Conservation (phyloP, 2,797 vertebrate genomes). For the Pteronotus mesoamericanus region DNA sequence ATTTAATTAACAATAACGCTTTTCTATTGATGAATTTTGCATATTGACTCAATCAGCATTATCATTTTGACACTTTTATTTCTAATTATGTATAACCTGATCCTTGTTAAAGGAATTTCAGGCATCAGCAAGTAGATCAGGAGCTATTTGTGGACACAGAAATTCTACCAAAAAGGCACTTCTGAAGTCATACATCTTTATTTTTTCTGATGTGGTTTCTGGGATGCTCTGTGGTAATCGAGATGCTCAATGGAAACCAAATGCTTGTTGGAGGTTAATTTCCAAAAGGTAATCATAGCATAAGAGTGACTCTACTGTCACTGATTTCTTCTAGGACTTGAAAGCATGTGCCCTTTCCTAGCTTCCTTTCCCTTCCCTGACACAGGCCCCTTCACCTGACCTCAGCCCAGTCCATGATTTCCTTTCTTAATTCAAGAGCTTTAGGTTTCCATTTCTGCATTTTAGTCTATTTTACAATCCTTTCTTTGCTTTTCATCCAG, state of each 20-base stretch:
- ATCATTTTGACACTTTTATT: conserved; percentile 56
- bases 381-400: background rate
- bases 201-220: background rate
- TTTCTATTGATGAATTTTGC: conserved; percentile 49
- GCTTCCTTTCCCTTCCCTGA: too few relatives aligned
- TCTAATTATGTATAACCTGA: conserved; percentile 46
- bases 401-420: background rate
- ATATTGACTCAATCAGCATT: conserved; percentile 46
- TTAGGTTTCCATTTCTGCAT: background rate
- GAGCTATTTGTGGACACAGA: background rate
- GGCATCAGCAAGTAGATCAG: conserved; percentile 24
- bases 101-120: conserved; percentile 46
- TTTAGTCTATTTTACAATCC: background rate
- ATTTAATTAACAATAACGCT: conserved; percentile 44
- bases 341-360: background rate
- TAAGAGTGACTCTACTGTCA: background rate
- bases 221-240: background rate
- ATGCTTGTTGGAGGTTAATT: background rate
- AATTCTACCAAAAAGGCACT: background rate
- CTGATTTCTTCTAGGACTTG: background rate
- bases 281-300: background rate
- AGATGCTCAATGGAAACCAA: too few relatives aligned
- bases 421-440: background rate
- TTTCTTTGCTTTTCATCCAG: background rate
- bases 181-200: background rate